Percentiles rank a stretch among this genome's conserved stretches.
Conservation (phyloP, 2,113 vertebrate species). For the Atractosteus spatula region DNA sequence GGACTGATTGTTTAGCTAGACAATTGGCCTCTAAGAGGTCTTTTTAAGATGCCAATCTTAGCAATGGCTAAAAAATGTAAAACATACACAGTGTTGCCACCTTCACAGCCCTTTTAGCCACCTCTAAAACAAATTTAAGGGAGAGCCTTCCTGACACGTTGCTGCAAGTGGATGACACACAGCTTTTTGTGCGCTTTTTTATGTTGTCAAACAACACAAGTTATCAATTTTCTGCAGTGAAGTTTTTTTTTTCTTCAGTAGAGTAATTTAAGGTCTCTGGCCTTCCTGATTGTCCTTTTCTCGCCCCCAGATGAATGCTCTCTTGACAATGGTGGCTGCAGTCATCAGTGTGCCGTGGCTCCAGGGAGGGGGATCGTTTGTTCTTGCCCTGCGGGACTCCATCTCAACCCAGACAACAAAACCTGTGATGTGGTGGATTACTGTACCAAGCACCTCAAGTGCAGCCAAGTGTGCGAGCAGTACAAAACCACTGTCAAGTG, state of each 20-base stretch:
- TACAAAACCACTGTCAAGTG: slow-evolving; percentile 92
- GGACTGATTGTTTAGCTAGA: no score
- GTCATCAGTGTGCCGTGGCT: slow-evolving; percentile 88
- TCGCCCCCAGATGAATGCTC: slow-evolving; percentile 79
- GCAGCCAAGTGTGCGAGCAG: slow-evolving; percentile 94
- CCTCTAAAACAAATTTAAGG: no score
- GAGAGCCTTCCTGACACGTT: no score
- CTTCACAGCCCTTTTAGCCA: no score
- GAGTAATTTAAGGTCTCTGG: neutral
- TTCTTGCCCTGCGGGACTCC: slow-evolving; percentile 83
- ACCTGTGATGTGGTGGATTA: slow-evolving; percentile 90
- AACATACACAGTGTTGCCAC: no score
- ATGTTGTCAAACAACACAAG: neutral
- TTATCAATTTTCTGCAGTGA: neutral
- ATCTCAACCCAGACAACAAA: slow-evolving; percentile 81
- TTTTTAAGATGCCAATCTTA: slow-evolving; percentile 17
- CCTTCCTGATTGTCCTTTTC: slow-evolving; percentile 13
- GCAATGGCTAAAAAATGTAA: neutral
- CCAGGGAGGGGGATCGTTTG: slow-evolving; percentile 89
- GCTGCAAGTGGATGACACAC: no score
- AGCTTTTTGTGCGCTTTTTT: neutral
- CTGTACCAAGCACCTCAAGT: slow-evolving; percentile 84
- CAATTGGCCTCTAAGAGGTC: slow-evolving; percentile 14
- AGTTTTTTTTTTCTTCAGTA: neutral
- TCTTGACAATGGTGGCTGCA: slow-evolving; percentile 90